Evolutionary conservation across 2,113 vertebrate species (phyloP), one percentile per base, ranked within the genome.

Genomic region (Tachycineta bicolor): DNA sequence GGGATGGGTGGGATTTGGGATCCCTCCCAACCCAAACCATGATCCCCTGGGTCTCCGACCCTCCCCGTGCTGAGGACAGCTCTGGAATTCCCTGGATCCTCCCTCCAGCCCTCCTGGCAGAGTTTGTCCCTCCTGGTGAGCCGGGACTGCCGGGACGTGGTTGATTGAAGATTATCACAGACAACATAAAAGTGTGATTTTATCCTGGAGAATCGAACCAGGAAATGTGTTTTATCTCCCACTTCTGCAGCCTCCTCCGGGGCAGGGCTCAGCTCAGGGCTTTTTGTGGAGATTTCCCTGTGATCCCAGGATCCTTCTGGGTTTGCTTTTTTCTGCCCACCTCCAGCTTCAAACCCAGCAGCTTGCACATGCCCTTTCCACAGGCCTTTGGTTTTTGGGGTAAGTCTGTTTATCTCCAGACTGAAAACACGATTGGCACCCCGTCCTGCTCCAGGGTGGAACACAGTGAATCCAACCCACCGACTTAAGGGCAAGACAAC

Each of bases 1-100:
- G n/a, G 4, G 1, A 12, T 55, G 56, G 49, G 0, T 0, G 47
- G 25, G 13, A 2, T 79, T 47, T 49, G 2, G 3, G 65, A 2
- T 44, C 53, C 29, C 7, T 52, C 1, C 64, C 64, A 39, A 8
- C 1, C 16, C 53, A 31, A 7, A 9, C 24, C 56, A 11, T 0
- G 56, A 17, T 12, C 11, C 64, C 20, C 46, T 10, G 9, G 1
- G 3, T 25, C 39, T 7, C 46, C 43, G 44, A 2, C 33, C 34
- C 16, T 44, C 19, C 25, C 62, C 1, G 23, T 1, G 8, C 62
- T 8, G 33, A 12, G 11, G 26, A 7, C 46, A n/a, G 78, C 0
- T 7, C 79, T 83, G 79, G 1, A 4, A 14, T 11, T 49, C 64
- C 70, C 87, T 26, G 37, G 6, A 17, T 39, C 3, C 46, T 7